Evolutionary conservation across 2,888 invertebrate genomes (phyloP).

Genomic region (Parthenolecanium corni): DNA sequence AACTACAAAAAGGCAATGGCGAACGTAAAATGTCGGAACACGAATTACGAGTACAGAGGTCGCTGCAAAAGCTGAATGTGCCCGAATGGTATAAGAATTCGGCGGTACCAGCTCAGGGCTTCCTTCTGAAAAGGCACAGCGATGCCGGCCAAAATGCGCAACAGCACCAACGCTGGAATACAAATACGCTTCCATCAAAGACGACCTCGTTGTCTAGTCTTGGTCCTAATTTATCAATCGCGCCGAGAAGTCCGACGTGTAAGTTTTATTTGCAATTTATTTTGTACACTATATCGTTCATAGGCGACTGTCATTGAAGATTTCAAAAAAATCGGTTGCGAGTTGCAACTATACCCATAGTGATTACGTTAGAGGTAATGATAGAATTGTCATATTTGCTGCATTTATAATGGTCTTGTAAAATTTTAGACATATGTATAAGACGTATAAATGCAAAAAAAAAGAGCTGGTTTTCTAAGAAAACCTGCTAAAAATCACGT

Average conservation of each 20-base stretch:
- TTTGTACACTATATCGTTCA: too few species aligned
- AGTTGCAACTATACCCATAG: too few species aligned
- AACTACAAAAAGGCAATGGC: constrained; percentile 65
- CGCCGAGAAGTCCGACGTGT: constrained; percentile 29
- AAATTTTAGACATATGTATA: too few species aligned
- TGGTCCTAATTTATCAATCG: constrained; percentile 36
- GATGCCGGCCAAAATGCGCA: constrained; percentile 41
- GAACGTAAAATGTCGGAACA: constrained; percentile 82
- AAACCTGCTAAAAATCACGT: too few species aligned
- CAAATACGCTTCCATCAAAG: constrained; percentile 45
- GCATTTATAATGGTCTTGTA: too few species aligned
- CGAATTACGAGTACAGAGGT: constrained; percentile 84
- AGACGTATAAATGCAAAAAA: too few species aligned
- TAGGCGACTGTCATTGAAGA: too few species aligned
- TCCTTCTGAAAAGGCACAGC: constrained; percentile 63
- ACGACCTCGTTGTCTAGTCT: constrained; percentile 60
- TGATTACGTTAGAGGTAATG: too few species aligned
- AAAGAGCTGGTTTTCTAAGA: too few species aligned
- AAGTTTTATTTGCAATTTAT: not conserved
- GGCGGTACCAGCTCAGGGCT: constrained; percentile 63
- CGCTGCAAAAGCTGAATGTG: constrained; percentile 83
- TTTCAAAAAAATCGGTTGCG: too few species aligned
- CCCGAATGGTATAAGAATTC: constrained; percentile 88
- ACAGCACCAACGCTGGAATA: constrained; percentile 9
- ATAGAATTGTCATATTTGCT: too few species aligned